A percentile compares a stretch with the other conserved stretches of the same genome.
Conservation (phyloP, 2,888 invertebrate genomes). For the Tinea trinotella region DNA sequence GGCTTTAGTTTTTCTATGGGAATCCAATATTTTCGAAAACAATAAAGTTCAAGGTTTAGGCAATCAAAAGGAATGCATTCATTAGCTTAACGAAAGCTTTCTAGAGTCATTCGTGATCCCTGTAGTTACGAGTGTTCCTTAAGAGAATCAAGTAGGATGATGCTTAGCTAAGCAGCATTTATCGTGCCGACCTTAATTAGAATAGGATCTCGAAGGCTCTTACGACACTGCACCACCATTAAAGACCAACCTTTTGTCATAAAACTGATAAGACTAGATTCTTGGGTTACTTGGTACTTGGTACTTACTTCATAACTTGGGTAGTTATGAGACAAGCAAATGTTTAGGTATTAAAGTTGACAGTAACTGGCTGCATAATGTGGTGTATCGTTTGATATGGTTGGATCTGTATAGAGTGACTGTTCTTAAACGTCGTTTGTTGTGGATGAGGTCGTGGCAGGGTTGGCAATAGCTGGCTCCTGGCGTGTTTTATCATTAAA, state of each 20-base stretch:
- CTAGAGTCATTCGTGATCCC: neutral
- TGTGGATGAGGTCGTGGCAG: too few relatives aligned
- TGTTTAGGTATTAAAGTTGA: too few relatives aligned
- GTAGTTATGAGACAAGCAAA: too few relatives aligned
- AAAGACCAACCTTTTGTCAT: neutral
- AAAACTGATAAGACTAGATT: neutral
- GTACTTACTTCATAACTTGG: too few relatives aligned
- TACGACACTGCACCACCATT: constrained; percentile 1
- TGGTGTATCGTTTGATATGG: too few relatives aligned
- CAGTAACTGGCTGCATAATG: too few relatives aligned
- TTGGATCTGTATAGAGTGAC: too few relatives aligned
- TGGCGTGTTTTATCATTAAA: too few relatives aligned
- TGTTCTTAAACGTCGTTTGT: too few relatives aligned
- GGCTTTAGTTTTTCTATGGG: too few relatives aligned
- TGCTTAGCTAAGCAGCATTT: constrained; percentile 27
- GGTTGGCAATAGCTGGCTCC: too few relatives aligned
- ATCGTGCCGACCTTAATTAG: constrained; percentile 33
- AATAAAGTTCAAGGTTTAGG: neutral
- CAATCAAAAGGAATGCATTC: neutral
- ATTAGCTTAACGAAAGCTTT: neutral
- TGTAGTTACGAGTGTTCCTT: neutral
- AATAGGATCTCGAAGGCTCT: constrained; percentile 27
- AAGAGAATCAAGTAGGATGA: neutral
- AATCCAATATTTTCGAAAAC: neutral
- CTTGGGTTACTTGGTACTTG: neutral